phyloP scores from a whole-genome alignment of 2,888 invertebrate species.

The Athetis lepigone region DNA sequence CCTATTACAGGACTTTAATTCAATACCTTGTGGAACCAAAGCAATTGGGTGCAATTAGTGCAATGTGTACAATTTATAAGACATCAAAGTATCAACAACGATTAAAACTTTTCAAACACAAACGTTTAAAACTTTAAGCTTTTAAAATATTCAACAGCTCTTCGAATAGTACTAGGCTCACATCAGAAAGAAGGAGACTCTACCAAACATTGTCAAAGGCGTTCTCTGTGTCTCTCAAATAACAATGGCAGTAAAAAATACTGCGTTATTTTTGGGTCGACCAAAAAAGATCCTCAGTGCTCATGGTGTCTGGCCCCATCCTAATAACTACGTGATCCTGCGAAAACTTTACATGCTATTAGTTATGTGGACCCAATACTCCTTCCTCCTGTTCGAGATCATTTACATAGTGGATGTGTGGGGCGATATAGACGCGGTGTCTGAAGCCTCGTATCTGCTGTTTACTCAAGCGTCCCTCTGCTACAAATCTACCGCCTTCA shows the following conservation, averaged over 20 bases:
- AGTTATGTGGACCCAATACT: conserved; percentile 76
- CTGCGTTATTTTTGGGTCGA: conserved; percentile 71
- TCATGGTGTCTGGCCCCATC: conserved; percentile 78
- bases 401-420: conserved; percentile 79
- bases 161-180: neutral
- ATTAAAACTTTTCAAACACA: conserved; percentile 52
- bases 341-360: conserved; percentile 71
- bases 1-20: neutral
- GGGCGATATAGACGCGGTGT: conserved; percentile 81
- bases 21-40: conserved; percentile 26
- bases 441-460: conserved; percentile 80
- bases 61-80: conserved; percentile 54
- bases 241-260: conserved; percentile 68
- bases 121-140: conserved; percentile 33
- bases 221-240: neutral
- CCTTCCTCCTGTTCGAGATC: conserved; percentile 80
- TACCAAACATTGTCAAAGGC: neutral
- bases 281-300: conserved; percentile 74
- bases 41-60: conserved; percentile 53
- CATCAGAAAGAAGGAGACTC: conserved; percentile 1
- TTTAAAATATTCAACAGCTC: conserved; percentile 36
- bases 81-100: conserved; percentile 50
- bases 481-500: conserved; percentile 79
- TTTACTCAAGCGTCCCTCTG: conserved; percentile 84
- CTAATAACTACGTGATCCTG: conserved; percentile 63